Conservation (phyloP, 2,113 vertebrate species). For the Mesocricetus auratus region DNA sequence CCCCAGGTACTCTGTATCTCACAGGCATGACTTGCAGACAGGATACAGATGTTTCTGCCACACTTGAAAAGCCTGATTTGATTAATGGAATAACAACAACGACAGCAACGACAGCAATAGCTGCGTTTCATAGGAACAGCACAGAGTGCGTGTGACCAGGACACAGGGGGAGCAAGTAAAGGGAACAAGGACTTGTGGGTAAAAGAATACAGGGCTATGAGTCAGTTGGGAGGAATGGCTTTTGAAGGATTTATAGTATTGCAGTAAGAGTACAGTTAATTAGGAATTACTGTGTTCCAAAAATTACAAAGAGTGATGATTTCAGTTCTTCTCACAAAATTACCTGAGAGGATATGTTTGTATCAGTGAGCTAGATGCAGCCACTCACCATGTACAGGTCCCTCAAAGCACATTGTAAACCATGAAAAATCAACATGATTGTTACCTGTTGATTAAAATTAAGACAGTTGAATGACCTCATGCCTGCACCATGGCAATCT, state of each 20-base stretch:
- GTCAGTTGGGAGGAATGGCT: not conserved
- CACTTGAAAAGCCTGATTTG: rapidly evolving
- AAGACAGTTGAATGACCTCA: not conserved
- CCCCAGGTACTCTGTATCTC: not conserved
- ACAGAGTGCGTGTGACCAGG: not conserved
- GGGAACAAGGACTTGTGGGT: not conserved
- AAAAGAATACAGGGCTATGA: not conserved
- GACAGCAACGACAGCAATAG: not conserved
- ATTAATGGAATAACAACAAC: too few relatives aligned
- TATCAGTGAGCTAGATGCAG: not conserved
- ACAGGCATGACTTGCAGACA: rapidly evolving
- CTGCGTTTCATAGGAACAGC: not conserved
- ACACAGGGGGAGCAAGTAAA: not conserved
- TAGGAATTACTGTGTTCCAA: not conserved
- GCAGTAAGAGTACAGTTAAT: not conserved
- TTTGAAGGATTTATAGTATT: too few relatives aligned
- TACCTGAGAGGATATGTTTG: not conserved
- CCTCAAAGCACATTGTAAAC: not conserved
- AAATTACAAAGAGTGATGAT: not conserved
- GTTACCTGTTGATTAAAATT: not conserved
- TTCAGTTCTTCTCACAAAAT: not conserved
- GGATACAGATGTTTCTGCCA: not conserved
- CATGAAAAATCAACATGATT: too few relatives aligned
- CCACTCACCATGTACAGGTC: not conserved
- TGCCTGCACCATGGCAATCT: not conserved